Evolutionary conservation across 2,113 vertebrate genomes (phyloP), one percentile per base, ranked within the genome.

Genomic region (Oenanthe melanoleuca): DNA sequence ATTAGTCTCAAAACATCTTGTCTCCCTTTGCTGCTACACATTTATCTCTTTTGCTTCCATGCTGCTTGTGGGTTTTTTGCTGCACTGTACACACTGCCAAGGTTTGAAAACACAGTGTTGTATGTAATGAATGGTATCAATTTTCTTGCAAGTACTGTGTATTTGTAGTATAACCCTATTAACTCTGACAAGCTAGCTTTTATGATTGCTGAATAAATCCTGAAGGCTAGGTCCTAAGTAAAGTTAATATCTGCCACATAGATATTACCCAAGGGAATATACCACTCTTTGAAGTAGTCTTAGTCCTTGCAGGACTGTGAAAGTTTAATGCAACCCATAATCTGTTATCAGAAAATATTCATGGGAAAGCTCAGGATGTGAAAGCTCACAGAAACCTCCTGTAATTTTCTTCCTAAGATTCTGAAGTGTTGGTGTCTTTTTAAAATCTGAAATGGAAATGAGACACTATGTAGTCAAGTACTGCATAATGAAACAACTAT

Each of bases 181-280:
- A 90, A 88, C 34, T 44, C 69, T 88, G 70, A 45, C 55, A 92
- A 86, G 69, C 29, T 75, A 75, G 73, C 63, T 92, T 94, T 90
- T 80, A 88, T 82, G 72, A 82, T 31, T 80, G 44, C 49, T 70
- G n/a, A 81, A 80, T 94, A 95, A 86, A 85, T 92, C 50, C 40
- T 60, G 83, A 71, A 88, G 38, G n/a, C 45, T 63, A 34, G 63
- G 23, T 74, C 40, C 66, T 47, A 75, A 70, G 56, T 67, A 25
- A 87, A 79, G 29, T 83, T 93, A 87, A 29, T 80, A 91, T 84
- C 57, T 92, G 40, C 55, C 57, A 65, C 10, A 18, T 5, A 61
- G 37, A 47, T 81, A 81, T 79, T 84, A 91, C 92, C 37, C 14
- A 31, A 67, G 26, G 49, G 65, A 84, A 67, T 81, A 72, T 71